These are phyloP conservation scores for Actinernus sp. DNA, from an alignment of 92 coral and sea anemone genomes.

Conservation along the genomic window DNA sequence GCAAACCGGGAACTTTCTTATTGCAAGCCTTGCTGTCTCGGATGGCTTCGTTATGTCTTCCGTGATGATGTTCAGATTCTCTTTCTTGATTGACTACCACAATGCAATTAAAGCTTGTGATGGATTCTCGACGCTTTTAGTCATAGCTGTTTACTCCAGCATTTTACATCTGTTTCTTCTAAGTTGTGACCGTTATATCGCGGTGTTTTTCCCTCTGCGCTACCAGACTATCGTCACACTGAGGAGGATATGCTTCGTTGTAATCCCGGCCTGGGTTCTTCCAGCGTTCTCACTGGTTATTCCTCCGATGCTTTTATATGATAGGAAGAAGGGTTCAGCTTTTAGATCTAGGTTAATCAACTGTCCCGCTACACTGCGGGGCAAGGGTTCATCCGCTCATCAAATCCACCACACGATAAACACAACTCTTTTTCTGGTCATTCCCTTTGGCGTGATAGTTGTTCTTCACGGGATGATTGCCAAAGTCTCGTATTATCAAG, in stretches of 20 bases:
- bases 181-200: constrained; percentile 51
- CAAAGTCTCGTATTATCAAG: constrained; percentile 38
- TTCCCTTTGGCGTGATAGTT: constrained; percentile 39
- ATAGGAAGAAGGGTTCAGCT: constrained; percentile 3
- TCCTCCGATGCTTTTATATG: constrained; percentile 16
- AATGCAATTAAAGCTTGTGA: constrained; percentile 11
- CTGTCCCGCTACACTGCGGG: not conserved
- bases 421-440: constrained; percentile 7
- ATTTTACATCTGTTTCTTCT: constrained; percentile 29
- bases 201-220: constrained; percentile 37
- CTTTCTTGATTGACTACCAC: not conserved
- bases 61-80: constrained; percentile 2
- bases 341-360: constrained; percentile 17
- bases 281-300: constrained; percentile 28
- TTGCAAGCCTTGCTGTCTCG: constrained; percentile 11
- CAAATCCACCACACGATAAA: constrained; percentile 25
- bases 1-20: constrained; percentile 10
- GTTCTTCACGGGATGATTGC: constrained; percentile 36
- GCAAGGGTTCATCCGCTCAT: not conserved
- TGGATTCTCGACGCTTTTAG: constrained; percentile 4
- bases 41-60: constrained; percentile 22
- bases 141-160: constrained; percentile 4
- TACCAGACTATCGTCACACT: constrained; percentile 4
- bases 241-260: not conserved
- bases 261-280: constrained; percentile 22